phyloP scores from a whole-genome alignment of 2,888 invertebrate genomes.

The Nomada hirtipes region DNA sequence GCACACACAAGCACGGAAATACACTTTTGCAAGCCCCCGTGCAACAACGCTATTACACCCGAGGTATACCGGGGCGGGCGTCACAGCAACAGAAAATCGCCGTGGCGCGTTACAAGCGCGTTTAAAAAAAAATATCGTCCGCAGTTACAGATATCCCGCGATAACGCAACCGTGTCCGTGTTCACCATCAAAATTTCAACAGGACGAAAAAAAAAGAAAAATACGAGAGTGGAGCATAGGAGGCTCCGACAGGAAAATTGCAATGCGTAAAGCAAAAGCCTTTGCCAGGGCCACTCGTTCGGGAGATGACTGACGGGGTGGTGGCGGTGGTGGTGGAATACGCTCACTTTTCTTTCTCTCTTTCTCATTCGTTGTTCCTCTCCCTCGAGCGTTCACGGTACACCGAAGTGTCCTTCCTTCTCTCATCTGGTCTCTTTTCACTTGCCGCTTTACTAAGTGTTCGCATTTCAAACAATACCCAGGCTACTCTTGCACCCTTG shows the following conservation, averaged over 20 bases:
- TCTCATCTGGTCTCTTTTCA: slow-evolving; percentile 57
- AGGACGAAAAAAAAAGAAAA: not conserved
- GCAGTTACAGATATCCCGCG: slow-evolving; percentile 46
- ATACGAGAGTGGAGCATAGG: slow-evolving; percentile 4
- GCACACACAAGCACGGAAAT: not conserved
- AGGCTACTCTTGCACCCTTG: slow-evolving; percentile 72
- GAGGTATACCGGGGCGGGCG: not conserved
- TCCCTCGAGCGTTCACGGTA: not conserved
- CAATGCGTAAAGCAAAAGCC: slow-evolving; percentile 67
- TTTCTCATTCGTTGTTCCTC: slow-evolving; percentile 5
- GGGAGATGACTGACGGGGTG: slow-evolving; percentile 33
- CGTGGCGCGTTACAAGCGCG: slow-evolving; percentile 22
- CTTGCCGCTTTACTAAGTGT: slow-evolving; percentile 75
- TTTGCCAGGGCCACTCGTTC: slow-evolving; percentile 61
- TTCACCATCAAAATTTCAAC: slow-evolving; percentile 44
- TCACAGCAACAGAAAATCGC: slow-evolving; percentile 12
- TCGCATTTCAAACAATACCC: slow-evolving; percentile 79
- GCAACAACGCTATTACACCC: not conserved
- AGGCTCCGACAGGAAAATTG: slow-evolving; percentile 53
- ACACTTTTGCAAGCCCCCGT: slow-evolving; percentile 2
- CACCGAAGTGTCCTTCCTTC: slow-evolving; percentile 57
- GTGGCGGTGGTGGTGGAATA: slow-evolving; percentile 16
- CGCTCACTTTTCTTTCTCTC: slow-evolving; percentile 41
- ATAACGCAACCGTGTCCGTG: slow-evolving; percentile 34
- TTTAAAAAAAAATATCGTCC: slow-evolving; percentile 44